phyloP scores from a whole-genome alignment of 2,113 vertebrate species.

The Thinocorus orbignyianus region DNA sequence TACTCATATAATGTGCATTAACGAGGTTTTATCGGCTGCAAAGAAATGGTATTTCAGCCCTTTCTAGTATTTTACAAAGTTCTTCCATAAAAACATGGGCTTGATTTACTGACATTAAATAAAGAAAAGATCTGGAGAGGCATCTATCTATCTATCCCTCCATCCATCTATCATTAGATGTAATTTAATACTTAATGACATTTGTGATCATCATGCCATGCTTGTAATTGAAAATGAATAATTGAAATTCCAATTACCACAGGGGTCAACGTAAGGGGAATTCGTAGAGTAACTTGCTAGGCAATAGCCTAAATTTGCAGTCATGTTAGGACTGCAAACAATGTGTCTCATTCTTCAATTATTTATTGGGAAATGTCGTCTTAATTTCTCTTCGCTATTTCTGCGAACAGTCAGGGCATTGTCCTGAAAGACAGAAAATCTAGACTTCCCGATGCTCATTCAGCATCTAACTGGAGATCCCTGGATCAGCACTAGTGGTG shows the following conservation, averaged over 20 bases:
- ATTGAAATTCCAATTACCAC: slow-evolving; percentile 79
- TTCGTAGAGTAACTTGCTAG: slow-evolving; percentile 53
- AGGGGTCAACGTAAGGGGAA: slow-evolving; percentile 69
- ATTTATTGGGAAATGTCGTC: slow-evolving; percentile 32
- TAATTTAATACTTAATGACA: slow-evolving; percentile 79
- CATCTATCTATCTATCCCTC: slow-evolving; percentile 37
- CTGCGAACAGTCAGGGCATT: background rate
- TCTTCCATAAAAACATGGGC: background rate
- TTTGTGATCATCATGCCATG: slow-evolving; percentile 74
- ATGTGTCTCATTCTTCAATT: slow-evolving; percentile 56
- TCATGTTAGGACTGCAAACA: slow-evolving; percentile 58
- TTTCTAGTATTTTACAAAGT: slow-evolving; percentile 3
- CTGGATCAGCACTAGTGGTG: background rate
- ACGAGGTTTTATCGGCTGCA: background rate
- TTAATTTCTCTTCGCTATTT: slow-evolving; percentile 31
- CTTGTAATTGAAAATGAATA: slow-evolving; percentile 81
- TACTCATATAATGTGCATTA: background rate
- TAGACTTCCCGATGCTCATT: background rate
- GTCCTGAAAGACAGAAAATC: slow-evolving; percentile 5
- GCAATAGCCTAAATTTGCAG: slow-evolving; percentile 59
- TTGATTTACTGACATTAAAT: slow-evolving; percentile 34
- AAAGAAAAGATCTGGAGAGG: slow-evolving; percentile 38
- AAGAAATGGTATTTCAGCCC: background rate
- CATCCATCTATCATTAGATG: slow-evolving; percentile 67
- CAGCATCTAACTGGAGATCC: background rate